Conservation (phyloP, 1,140 invertebrate genomes). For the Ceratitis capitata region DNA sequence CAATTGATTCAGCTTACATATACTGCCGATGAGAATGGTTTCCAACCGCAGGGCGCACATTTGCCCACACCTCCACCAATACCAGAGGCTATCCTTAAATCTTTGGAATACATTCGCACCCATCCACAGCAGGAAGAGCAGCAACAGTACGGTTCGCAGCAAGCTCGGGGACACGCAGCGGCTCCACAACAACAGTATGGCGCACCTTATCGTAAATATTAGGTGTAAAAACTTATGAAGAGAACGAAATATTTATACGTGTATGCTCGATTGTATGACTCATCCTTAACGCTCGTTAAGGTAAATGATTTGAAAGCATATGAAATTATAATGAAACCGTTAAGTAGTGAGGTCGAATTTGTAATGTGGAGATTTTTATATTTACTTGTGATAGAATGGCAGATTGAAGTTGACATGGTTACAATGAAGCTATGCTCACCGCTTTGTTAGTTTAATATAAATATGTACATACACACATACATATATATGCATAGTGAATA, state of each 20-base stretch:
- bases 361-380: not conserved
- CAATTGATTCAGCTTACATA: constrained; percentile 69
- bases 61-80: constrained; percentile 81
- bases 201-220: constrained; percentile 41
- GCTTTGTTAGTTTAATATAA: not conserved
- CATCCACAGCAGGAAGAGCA: constrained; percentile 64
- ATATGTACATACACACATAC: no score
- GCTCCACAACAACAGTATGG: constrained; percentile 26
- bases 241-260: not conserved
- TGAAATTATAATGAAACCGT: not conserved
- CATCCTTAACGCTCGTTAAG: not conserved
- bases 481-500: not conserved
- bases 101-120: constrained; percentile 71
- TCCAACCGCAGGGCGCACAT: constrained; percentile 77
- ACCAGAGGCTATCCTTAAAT: constrained; percentile 76
- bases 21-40: constrained; percentile 82
- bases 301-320: not conserved
- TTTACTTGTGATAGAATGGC: not conserved
- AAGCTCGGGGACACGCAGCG: not conserved
- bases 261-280: not conserved
- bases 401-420: not conserved
- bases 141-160: constrained; percentile 30
- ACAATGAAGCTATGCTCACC: not conserved
- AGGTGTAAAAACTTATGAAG: not conserved
- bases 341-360: not conserved